Conservation (phyloP, 2,888 invertebrate species). For the Hetaerina titia region DNA sequence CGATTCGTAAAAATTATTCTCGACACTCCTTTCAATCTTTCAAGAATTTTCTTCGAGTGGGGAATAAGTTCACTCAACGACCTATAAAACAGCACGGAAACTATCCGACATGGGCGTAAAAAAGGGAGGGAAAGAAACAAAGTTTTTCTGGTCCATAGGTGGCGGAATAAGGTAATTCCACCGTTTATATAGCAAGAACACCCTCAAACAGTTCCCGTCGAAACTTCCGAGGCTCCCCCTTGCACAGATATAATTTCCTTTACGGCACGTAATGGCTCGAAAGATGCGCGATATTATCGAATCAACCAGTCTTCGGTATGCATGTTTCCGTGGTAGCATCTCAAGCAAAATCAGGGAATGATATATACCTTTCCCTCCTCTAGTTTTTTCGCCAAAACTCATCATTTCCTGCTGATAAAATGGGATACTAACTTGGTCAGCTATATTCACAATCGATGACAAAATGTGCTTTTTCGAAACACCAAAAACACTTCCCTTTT, state of each 20-base stretch:
- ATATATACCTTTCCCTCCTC: no score
- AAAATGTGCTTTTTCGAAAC: no score
- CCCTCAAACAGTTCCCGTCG: background rate
- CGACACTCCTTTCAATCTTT: background rate
- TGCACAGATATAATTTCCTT: background rate
- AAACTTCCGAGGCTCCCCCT: background rate
- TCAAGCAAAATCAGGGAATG: no score
- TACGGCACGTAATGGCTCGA: background rate
- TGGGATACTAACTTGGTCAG: no score
- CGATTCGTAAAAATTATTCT: background rate
- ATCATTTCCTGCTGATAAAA: no score
- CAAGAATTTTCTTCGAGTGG: background rate
- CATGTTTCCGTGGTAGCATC: no score
- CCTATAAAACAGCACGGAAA: slow-evolving; percentile 9
- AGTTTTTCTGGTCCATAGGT: background rate
- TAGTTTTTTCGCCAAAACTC: no score
- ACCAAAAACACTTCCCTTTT: no score
- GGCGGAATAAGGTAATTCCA: background rate
- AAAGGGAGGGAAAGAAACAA: background rate
- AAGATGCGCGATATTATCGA: no score
- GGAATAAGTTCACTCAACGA: background rate
- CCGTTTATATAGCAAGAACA: background rate
- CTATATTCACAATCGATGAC: no score
- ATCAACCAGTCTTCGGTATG: no score
- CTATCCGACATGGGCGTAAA: background rate